A percentile compares a stretch with the other conserved stretches of the same genome.
phyloP scores from a whole-genome alignment of 2,888 invertebrate genomes.

The Stenodera caucasica region DNA sequence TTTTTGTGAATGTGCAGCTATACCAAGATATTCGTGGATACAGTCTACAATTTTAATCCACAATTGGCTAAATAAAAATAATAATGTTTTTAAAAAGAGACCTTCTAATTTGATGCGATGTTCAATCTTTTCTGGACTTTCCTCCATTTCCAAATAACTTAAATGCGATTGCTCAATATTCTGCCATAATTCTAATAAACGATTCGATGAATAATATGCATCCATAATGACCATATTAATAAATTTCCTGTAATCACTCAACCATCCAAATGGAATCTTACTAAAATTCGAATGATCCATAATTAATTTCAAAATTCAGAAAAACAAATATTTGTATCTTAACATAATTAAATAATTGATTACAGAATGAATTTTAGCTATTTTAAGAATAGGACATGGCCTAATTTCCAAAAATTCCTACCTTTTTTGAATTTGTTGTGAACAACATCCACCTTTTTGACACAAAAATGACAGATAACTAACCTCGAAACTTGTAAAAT shows the following conservation, averaged over 20 bases:
- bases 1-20: constrained; percentile 78
- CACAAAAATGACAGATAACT: constrained; percentile 18
- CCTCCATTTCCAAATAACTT: constrained; percentile 78
- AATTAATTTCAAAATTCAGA: not conserved
- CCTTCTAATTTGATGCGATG: constrained; percentile 78
- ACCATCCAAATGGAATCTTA: not conserved
- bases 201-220: constrained; percentile 61
- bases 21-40: constrained; percentile 75
- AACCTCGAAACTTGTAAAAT: constrained; percentile 12
- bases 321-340: not conserved
- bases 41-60: constrained; percentile 61
- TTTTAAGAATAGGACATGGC: constrained; percentile 9
- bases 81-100: constrained; percentile 49
- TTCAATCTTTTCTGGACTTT: constrained; percentile 75
- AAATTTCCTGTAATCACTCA: not conserved
- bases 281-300: not conserved
- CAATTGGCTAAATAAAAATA: constrained; percentile 4
- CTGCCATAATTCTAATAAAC: constrained; percentile 69
- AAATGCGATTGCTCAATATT: constrained; percentile 77
- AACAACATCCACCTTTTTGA: not conserved
- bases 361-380: not conserved
- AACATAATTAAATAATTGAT: not conserved
- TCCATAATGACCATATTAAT: constrained; percentile 54
- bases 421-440: constrained; percentile 11
- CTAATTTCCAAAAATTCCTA: constrained; percentile 12